Percentiles rank a stretch among this genome's conserved stretches.
These are phyloP conservation scores for Gisinianus flammeolus DNA, from an alignment of 2,888 invertebrate genomes.

Conservation along the genomic window DNA sequence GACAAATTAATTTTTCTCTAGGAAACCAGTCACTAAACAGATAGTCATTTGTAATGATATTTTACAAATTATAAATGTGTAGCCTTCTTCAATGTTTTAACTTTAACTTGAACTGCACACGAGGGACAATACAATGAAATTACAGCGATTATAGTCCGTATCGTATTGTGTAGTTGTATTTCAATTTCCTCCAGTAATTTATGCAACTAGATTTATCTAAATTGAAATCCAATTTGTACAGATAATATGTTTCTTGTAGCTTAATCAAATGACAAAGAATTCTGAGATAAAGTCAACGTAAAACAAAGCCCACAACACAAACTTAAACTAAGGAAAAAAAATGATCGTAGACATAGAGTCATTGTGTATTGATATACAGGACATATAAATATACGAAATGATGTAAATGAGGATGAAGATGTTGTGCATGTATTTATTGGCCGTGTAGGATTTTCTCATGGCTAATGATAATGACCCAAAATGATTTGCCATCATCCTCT, in stretches of 20 bases:
- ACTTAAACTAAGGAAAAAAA: too few relatives aligned
- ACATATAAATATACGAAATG: background rate
- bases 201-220: background rate
- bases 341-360: background rate
- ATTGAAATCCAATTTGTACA: background rate
- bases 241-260: background rate
- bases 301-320: too few relatives aligned
- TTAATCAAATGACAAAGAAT: background rate
- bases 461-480: slow-evolving; percentile 42
- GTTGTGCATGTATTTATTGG: slow-evolving; percentile 28
- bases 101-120: slow-evolving; percentile 6
- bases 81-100: background rate
- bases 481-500: slow-evolving; percentile 21
- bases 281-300: too few relatives aligned
- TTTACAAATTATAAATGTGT: background rate
- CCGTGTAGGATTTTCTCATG: slow-evolving; percentile 35
- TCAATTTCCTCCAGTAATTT: background rate
- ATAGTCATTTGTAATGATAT: too few relatives aligned
- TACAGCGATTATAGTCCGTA: too few relatives aligned
- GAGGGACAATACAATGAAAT: background rate
- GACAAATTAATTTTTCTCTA: too few relatives aligned
- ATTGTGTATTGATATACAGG: background rate
- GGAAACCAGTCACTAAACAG: too few relatives aligned
- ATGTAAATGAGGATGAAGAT: slow-evolving; percentile 2
- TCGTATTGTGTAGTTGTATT: background rate